Percentiles rank a stretch among this genome's conserved stretches.
Conservation (phyloP, 2,113 vertebrate genomes). For the Melanotaenia duboulayi region DNA sequence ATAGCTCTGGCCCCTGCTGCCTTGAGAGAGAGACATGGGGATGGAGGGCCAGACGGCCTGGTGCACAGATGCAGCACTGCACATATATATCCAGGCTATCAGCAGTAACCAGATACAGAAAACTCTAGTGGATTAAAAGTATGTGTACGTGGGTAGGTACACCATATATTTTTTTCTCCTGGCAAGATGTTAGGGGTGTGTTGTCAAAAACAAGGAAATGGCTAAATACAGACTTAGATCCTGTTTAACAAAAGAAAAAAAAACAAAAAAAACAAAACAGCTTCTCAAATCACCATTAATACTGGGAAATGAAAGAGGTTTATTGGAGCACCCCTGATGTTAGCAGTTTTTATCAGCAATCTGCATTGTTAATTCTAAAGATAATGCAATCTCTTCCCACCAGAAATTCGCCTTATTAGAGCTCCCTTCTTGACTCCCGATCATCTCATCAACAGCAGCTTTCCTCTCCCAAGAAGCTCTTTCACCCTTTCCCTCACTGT, state of each 20-base stretch:
- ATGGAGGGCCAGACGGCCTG: constrained; percentile 53
- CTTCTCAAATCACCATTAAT: not conserved
- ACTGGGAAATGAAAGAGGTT: not conserved
- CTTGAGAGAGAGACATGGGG: constrained; percentile 28
- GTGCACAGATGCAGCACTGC: constrained; percentile 67
- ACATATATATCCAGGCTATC: constrained; percentile 23
- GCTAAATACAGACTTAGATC: constrained; percentile 12
- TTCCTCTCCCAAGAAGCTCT: constrained; percentile 10
- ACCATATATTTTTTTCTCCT: constrained; percentile 23
- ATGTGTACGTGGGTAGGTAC: constrained; percentile 13
- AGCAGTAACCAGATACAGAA: constrained; percentile 31
- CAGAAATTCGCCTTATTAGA: constrained; percentile 13
- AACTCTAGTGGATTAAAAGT: constrained; percentile 4
- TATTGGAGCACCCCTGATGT: not conserved
- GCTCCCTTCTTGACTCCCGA: not conserved
- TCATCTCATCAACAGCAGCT: constrained; percentile 4
- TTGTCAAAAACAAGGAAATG: constrained; percentile 47
- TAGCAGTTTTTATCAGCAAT: not conserved
- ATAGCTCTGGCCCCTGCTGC: constrained; percentile 51
- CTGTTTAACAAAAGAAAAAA: constrained; percentile 23
- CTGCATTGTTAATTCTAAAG: constrained; percentile 17
- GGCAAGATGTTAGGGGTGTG: not conserved
- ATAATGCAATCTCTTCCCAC: constrained; percentile 46
- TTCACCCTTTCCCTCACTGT: constrained; percentile 27
- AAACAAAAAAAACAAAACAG: not conserved